Percentiles rank a stretch among this genome's conserved stretches.
These are phyloP conservation scores for Triops longicaudatus DNA, from an alignment of 1,140 invertebrate species.

Conservation along the genomic window DNA sequence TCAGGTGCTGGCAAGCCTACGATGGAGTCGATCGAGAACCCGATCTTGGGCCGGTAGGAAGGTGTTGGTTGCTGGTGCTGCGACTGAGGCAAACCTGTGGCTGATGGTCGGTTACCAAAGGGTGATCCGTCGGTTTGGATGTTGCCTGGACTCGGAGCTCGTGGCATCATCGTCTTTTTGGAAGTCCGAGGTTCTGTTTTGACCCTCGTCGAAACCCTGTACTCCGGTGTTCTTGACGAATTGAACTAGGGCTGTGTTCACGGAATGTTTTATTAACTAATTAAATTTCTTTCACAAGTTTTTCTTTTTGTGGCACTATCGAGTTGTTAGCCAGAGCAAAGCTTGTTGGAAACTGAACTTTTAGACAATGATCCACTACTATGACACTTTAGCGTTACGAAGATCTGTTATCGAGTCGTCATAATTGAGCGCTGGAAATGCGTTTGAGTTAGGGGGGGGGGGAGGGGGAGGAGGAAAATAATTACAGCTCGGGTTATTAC, in stretches of 20 bases:
- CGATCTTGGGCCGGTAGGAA: constrained; percentile 22
- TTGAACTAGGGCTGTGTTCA: neutral
- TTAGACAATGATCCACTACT: neutral
- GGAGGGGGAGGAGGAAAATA: neutral
- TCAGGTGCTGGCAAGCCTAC: neutral
- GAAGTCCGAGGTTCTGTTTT: neutral
- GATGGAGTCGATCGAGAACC: constrained; percentile 28
- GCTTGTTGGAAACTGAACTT: neutral
- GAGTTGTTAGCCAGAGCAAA: neutral
- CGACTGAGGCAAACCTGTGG: constrained; percentile 1
- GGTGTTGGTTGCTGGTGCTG: constrained; percentile 17
- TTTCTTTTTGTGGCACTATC: neutral
- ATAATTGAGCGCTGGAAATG: neutral
- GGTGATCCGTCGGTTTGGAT: neutral
- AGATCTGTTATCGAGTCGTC: neutral
- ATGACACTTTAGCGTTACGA: neutral
- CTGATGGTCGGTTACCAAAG: constrained; percentile 3
- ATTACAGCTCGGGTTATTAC: neutral
- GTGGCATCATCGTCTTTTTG: neutral
- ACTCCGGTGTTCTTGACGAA: no score
- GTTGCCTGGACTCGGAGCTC: neutral
- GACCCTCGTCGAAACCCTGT: neutral
- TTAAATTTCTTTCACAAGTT: neutral
- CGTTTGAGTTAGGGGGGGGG: neutral
- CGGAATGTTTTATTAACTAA: neutral